Evolutionary conservation across 2,113 vertebrate species (phyloP), one percentile per base, ranked within the genome.

Genomic region (Caracal caracal): DNA sequence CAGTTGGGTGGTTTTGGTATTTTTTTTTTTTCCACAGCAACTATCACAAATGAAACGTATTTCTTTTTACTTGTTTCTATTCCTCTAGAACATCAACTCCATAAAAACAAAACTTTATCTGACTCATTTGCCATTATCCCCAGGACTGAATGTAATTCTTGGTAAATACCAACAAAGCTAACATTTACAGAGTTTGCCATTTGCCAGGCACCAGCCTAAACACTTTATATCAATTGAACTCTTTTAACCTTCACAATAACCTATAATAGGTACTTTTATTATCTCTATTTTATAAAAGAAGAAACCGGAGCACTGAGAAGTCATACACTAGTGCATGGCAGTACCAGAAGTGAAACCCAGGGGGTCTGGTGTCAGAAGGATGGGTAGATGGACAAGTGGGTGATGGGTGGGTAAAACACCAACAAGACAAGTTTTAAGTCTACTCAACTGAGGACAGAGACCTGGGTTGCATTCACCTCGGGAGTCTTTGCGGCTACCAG

Each of bases 51-150:
- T 20, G 47, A 40, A 93, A 73, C 8, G 15, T 10, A 87, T 28
- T 35, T 24, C 65, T 28, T 76, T 56, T 85, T 30, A 78, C 30
- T 82, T 75, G 28, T 82, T 95, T 88, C 19, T 82, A n/a, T 51
- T 94, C 68, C 13, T 95, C 65, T 94, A 79, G 82, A 97, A 73
- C 49, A 97, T 51, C 68, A 91, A 88, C 61, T 93, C 70, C 86
- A 79, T 26, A 66, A 96, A 97, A 51, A 76, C 80, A 85, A 80
- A 94, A 84, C 4, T 70, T 73, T 59, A 88, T 65, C 37, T 81
- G 24, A 61, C 75, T 93, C 43, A 37, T 53, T 85, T 51, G 10
- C 53, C 49, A 43, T 87, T 66, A 90, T 53, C 24, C 49, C 91
- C 16, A 49, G 24, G 49, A 51, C 12, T 94, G 49, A 63, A 33